Evolutionary conservation across 2,888 invertebrate species (phyloP).

Genomic region (Lasiommata megera): DNA sequence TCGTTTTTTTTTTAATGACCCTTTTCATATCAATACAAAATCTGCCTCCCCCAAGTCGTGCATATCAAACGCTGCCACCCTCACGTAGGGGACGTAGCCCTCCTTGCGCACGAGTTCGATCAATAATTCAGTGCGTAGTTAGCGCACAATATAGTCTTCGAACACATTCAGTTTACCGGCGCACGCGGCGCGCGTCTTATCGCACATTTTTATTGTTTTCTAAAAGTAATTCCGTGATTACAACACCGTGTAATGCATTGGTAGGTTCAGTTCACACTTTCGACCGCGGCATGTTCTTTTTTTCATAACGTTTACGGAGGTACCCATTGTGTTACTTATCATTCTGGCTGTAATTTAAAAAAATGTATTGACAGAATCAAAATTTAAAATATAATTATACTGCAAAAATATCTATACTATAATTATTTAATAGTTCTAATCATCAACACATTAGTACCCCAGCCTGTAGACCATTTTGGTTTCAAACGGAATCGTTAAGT

Average conservation of each 20-base stretch:
- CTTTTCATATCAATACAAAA: background rate
- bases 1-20: background rate
- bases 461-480: too few species aligned
- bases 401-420: too few species aligned
- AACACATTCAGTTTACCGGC: conserved; percentile 42
- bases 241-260: conserved; percentile 70
- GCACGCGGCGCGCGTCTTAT: conserved; percentile 59
- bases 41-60: conserved; percentile 1
- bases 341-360: too few species aligned
- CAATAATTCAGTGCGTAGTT: conserved; percentile 57
- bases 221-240: conserved; percentile 70
- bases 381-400: too few species aligned
- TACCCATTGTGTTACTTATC: too few species aligned
- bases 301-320: too few species aligned
- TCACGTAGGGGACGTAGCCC: conserved; percentile 51
- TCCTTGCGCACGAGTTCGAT: conserved; percentile 73
- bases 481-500: too few species aligned
- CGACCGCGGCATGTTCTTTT: too few species aligned
- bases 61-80: conserved; percentile 39
- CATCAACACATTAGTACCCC: too few species aligned
- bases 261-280: conserved; percentile 46
- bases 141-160: conserved; percentile 42
- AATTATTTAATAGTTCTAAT: too few species aligned
- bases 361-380: too few species aligned
- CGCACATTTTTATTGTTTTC: conserved; percentile 72